Base-by-base conservation (phyloP, 2,113 vertebrate species). In the Columbina picui region DNA sequence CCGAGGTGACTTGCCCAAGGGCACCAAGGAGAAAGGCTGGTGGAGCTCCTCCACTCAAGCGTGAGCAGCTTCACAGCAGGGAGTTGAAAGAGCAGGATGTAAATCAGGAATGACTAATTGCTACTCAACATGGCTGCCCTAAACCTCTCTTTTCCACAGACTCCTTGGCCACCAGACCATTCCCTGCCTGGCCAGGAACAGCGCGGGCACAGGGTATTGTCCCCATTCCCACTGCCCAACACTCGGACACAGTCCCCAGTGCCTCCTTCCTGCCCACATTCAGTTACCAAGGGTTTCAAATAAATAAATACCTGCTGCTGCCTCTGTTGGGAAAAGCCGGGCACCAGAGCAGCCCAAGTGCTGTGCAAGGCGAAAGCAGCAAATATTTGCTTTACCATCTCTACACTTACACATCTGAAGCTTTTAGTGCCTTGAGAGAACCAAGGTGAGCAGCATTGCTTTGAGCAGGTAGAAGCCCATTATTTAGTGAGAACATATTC, bases 81-180 rank as follows among this genome's bases (percentile, higher is more conserved):
- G 87, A 96, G 90, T n/a, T 87, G 92, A 89, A 93, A 93, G 87
- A 87, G 65, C 70, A 84, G 90, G 87, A 93, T 94, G 89, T 84
- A 95, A 95, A 96, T 95, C 79, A 92, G 95, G 83, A 84, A 50
- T 81, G 76, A 90, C 86, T 93, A 89, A 94, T 78, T 93, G 79
- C 89, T 74, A 49, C 80, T 90, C 68, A 55, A 39, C 67, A 43
- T 18, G 39, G 87, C 74, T 71, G 70, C 60, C 81, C 65, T 81
- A 18, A 77, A 34, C 74, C 71, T 63, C 61, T 52, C n/a, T 76
- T 43, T 73, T 84, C 75, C 70, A 71, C 5, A 0, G 38, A 47
- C 84, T 93, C 70, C 78, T 60, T 30, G 79, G 52, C 60, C 83
- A 75, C 81, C 9, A 1, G 49, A 79, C n/a, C 41, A 67, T 56